Base-by-base conservation (phyloP, 1,140 invertebrate species). In the Philotrypesis tridentata region DNA sequence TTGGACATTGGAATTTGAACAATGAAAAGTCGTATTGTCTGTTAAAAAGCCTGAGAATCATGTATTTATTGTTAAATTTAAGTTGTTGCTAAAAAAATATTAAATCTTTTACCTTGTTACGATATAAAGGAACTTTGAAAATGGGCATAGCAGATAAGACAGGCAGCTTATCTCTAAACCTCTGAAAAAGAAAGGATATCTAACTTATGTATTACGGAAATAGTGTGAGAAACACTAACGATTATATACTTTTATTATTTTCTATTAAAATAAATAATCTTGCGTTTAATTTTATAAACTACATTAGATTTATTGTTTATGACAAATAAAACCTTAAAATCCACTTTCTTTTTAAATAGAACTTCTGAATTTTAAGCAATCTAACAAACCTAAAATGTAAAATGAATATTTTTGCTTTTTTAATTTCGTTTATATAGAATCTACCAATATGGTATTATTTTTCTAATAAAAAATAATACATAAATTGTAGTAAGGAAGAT, bases 61-160 rank as follows among this genome's bases (percentile, higher is more conserved):
- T 77, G 23, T 77, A 77, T 77, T 78, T 78, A 68, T 78, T 68
- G 25, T 68, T 68, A 48, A 48, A 78, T 78, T 68, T 68, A 68
- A 68, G n/a, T 55, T 78, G 14, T 31, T 31, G 43, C 27, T 17
- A 65, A n/a, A 12, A 7, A 48, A 55, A 31, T 27, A 25, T 40
- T 21, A 68, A 48, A 6, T 11, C 25, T 40, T 37, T 48, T 4
- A 65, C 70, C 12, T 72, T 72, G 37, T 43, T 37, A 31, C 37
- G 70, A 48, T 72, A 27, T 29, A 11, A 55, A 63, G 73, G 29
- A 12, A 33, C 48, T 55, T 67, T 68, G 68, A 48, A 29, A 31
- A 78, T 31, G 25, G 27, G 61, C 37, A 31, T 55, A 25, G 14
- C 37, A 23, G 37, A 7, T 78, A 43, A 68, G 65, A 78, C 9